Evolutionary conservation across 2,113 vertebrate genomes (phyloP).

Genomic region (Corvus moneduloides): DNA sequence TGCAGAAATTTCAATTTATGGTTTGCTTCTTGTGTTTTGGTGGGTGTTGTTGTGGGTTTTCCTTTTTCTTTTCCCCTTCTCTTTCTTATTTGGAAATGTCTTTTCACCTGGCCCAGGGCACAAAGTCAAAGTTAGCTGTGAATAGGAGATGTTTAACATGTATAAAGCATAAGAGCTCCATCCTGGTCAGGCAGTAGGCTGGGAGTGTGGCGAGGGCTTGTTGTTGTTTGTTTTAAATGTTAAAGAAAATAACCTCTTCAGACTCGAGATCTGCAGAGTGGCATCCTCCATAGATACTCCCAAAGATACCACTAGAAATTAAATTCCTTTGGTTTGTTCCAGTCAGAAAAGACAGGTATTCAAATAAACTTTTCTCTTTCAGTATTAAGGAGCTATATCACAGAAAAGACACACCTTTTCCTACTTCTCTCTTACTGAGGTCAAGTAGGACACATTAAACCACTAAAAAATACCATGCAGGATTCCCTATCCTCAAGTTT

Average conservation of each 20-base stretch:
- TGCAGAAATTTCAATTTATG: conserved; percentile 12
- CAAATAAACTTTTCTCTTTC: not conserved
- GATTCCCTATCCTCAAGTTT: not conserved
- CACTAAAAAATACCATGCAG: not conserved
- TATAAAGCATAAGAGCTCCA: conserved; percentile 4
- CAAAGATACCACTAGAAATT: not conserved
- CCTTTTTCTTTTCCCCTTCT: not conserved
- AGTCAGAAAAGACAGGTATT: not conserved
- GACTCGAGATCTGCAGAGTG: not conserved
- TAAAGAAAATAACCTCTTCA: not conserved
- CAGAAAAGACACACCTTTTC: not conserved
- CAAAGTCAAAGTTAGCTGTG: conserved; percentile 53
- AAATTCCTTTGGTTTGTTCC: not conserved
- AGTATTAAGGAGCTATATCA: not conserved
- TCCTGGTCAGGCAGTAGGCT: conserved; percentile 29
- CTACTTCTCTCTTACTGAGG: not conserved
- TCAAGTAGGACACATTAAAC: not conserved
- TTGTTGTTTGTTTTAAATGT: conserved; percentile 52
- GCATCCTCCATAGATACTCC: not conserved
- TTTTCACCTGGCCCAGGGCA: conserved; percentile 73
- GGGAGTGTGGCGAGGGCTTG: conserved; percentile 15
- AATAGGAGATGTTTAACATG: conserved; percentile 71
- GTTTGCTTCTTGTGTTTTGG: not conserved
- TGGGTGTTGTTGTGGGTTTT: not conserved
- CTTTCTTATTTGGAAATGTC: conserved; percentile 50